These are phyloP conservation scores for Patella caerulea DNA, from an alignment of 2,888 invertebrate species.

Conservation along the genomic window DNA sequence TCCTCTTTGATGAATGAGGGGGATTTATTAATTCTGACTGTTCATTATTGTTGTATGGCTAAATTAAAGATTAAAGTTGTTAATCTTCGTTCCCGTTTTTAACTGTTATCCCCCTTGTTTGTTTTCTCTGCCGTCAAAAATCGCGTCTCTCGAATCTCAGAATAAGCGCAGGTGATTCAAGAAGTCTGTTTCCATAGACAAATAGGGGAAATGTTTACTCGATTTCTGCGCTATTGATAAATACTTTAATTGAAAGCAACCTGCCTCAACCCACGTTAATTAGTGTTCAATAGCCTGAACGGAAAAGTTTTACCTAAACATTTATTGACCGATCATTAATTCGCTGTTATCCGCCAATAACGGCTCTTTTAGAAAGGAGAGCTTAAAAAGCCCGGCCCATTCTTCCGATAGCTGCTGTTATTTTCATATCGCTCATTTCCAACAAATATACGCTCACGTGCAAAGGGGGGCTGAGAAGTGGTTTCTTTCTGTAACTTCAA, in stretches of 20 bases:
- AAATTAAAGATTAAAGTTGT: too few species aligned
- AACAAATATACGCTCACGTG: not conserved
- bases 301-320: not conserved
- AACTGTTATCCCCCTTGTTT: too few species aligned
- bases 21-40: too few species aligned
- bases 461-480: not conserved
- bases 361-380: not conserved
- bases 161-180: too few species aligned
- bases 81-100: too few species aligned
- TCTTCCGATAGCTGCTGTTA: not conserved
- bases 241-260: constrained; percentile 3
- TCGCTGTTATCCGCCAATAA: not conserved
- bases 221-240: not conserved
- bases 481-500: not conserved
- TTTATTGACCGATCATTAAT: not conserved
- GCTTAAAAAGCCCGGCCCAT: not conserved
- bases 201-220: too few species aligned
- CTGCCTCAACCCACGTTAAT: constrained; percentile 5
- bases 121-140: too few species aligned
- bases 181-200: too few species aligned
- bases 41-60: too few species aligned
- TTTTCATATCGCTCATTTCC: not conserved
- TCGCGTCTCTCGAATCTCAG: too few species aligned
- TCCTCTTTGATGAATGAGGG: too few species aligned
- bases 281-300: not conserved